Conservation (phyloP, 2,797 vertebrate genomes). For the Peromyscus attwateri region DNA sequence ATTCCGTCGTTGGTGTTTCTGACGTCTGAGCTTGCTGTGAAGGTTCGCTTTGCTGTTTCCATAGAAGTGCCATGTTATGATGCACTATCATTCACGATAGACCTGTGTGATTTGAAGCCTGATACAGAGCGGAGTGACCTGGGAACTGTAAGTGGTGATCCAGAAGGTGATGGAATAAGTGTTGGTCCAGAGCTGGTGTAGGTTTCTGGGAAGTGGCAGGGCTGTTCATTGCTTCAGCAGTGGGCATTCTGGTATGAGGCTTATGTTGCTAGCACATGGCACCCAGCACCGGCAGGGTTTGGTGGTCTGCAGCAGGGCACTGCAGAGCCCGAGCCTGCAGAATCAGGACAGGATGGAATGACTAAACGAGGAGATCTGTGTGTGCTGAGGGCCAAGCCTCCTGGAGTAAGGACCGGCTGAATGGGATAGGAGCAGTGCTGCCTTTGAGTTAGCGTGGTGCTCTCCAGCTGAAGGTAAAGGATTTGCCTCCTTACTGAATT, state of each 20-base stretch:
- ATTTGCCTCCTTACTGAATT: neutral
- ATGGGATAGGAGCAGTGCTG: neutral
- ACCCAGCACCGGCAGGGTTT: neutral
- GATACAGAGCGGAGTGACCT: neutral
- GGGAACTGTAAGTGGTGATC: neutral
- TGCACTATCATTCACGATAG: neutral
- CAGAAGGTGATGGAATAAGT: neutral
- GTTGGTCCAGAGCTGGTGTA: neutral
- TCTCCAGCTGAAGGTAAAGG: neutral
- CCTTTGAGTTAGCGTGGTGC: neutral
- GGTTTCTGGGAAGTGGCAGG: neutral
- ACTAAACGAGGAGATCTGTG: neutral
- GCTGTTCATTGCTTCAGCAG: neutral
- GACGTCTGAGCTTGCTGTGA: neutral
- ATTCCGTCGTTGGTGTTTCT: neutral
- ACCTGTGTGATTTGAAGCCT: neutral
- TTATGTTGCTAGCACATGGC: neutral
- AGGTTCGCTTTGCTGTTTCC: neutral
- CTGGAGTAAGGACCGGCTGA: too few relatives aligned
- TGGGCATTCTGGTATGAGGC: constrained; percentile 3
- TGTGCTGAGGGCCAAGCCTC: neutral
- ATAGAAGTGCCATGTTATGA: neutral
- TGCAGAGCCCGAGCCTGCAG: neutral
- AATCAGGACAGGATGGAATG: neutral
- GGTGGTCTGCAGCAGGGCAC: neutral